Base-by-base conservation (phyloP, 2,113 vertebrate genomes). In the Xenus cinereus region DNA sequence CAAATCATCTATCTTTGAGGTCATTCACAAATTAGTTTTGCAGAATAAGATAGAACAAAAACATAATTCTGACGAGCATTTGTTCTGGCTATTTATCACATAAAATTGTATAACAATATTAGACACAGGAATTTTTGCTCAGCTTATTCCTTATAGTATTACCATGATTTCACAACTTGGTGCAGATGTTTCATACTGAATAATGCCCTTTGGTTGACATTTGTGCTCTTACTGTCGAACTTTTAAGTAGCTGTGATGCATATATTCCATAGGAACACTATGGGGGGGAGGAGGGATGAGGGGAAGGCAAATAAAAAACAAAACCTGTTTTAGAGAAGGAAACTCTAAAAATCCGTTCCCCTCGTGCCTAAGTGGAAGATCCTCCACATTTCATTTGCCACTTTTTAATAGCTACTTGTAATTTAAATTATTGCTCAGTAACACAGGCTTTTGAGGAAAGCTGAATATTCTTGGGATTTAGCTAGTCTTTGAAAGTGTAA, bases 11-110 rank as follows among this genome's bases (percentile, higher is more conserved):
- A 87, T 97, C 97, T 97, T 95, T 85, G 84, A 95, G 93, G 94
- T 92, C 33, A 95, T 81, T 97, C 95, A 73, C 90, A 88, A 95
- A 97, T 97, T 98, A 77, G 83, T 98, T 97, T 97, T 98, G 93
- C 96, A 97, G 95, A 97, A 95, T 96, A 86, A 97, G 93, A 59
- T 90, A 97, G 95, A 97, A 96, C 94, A 94, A 96, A 93, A 97
- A 88, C 76, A n/a, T 91, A 92, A 97, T 97, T 98, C 96, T 98
- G 96, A 96, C 9, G 64, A 97, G 89, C 30, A 87, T 96, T 97
- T 82, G 45, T 90, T 97, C 88, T 93, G 97, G 94, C 85, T 96
- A 91, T 97, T 97, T 97, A 96, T 98, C 96, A 97, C 67, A 60
- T 73, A 84, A 92, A 97, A 97, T 97, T 96, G 87, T 92, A 80